Percentiles rank a stretch among this genome's conserved stretches.
Conservation (phyloP, 92 coral and sea anemone genomes). For the Palythoa grandis region DNA sequence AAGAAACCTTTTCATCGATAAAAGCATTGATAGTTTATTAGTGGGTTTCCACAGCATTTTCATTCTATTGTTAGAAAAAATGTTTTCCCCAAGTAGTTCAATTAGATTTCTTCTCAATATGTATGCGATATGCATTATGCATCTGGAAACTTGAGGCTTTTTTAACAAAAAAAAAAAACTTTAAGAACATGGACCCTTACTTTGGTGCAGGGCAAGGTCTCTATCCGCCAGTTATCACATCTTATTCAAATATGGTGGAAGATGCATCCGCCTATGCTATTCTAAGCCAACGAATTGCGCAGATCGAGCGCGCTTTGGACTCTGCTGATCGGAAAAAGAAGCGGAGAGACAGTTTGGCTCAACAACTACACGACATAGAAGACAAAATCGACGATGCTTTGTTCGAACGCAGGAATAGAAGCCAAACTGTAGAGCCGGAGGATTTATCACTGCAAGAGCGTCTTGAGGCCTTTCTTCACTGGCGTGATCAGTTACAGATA, state of each 20-base stretch:
- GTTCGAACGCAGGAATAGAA: slow-evolving; percentile 29
- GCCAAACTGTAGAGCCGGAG: slow-evolving; percentile 49
- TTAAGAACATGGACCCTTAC: slow-evolving; percentile 1
- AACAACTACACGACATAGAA: slow-evolving; percentile 24
- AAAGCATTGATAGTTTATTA: not conserved
- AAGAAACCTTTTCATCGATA: not conserved
- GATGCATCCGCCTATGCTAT: not conserved
- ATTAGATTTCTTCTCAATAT: not conserved
- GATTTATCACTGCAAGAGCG: slow-evolving; percentile 52
- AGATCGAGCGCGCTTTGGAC: slow-evolving; percentile 17
- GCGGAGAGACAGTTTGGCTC: slow-evolving; percentile 19
- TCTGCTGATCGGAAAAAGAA: slow-evolving; percentile 11
- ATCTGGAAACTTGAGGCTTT: not conserved
- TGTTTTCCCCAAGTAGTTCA: not conserved
- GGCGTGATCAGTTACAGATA: slow-evolving; percentile 76
- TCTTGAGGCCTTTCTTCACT: slow-evolving; percentile 54
- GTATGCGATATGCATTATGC: not conserved
- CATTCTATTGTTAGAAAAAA: not conserved
- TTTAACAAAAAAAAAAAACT: not conserved
- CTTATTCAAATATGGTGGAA: not conserved
- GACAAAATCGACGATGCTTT: slow-evolving; percentile 57
- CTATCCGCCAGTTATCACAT: slow-evolving; percentile 2
- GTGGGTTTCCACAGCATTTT: not conserved
- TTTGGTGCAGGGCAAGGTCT: not conserved
- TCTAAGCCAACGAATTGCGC: slow-evolving; percentile 1